Evolutionary conservation across 2,113 vertebrate species (phyloP).

Genomic region (Galbula dea): DNA sequence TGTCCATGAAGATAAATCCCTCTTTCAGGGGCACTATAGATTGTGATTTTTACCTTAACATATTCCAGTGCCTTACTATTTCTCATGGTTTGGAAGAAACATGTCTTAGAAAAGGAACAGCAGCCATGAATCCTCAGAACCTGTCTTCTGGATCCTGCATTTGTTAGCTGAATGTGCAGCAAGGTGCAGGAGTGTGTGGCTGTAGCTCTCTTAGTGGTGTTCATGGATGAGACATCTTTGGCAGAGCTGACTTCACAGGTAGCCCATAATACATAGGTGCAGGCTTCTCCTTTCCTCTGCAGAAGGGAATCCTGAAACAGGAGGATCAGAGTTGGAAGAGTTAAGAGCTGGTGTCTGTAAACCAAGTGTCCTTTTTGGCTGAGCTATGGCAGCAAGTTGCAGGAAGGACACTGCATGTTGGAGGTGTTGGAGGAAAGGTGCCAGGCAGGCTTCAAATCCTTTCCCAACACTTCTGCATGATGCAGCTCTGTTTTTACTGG

Average conservation of each 20-base stretch:
- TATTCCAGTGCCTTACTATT: not conserved
- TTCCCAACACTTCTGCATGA: not conserved
- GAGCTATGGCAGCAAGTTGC: not conserved
- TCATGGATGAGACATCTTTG: not conserved
- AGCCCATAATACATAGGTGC: not conserved
- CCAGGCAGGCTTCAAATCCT: not conserved
- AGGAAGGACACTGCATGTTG: not conserved
- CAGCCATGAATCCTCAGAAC: not conserved
- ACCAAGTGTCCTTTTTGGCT: not conserved
- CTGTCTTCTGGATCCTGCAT: not conserved
- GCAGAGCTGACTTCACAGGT: not conserved
- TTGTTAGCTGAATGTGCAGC: not conserved
- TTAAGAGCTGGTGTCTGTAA: not conserved
- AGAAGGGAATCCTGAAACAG: not conserved
- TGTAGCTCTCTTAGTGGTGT: not conserved
- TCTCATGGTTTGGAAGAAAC: slow-evolving; percentile 4
- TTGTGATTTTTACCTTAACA: not conserved
- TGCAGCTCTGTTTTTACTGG: not conserved
- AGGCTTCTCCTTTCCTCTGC: not conserved
- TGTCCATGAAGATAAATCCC: slow-evolving; percentile 2
- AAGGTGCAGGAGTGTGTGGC: not conserved
- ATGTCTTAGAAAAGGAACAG: not conserved
- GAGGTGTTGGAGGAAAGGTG: not conserved
- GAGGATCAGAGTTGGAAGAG: not conserved
- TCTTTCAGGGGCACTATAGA: not conserved